Evolutionary conservation across 2,888 invertebrate species (phyloP).

Genomic region (Sinopyrophorus schimmeli): DNA sequence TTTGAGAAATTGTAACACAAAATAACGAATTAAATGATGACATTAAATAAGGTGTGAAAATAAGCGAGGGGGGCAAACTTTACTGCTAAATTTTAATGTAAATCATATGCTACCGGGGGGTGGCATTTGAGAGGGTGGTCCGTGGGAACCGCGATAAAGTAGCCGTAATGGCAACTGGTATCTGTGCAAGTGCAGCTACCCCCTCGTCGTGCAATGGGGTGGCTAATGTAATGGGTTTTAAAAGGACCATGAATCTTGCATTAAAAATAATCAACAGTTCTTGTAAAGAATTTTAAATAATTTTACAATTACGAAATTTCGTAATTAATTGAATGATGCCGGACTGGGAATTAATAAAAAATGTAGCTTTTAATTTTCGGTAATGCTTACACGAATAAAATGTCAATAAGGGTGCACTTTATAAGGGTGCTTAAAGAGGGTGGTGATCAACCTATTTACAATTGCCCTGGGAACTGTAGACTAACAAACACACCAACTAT

Average conservation of each 20-base stretch:
- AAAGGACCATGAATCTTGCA: conserved; percentile 1
- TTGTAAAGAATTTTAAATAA: too few species aligned
- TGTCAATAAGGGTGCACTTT: conserved; percentile 17
- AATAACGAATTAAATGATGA: conserved; percentile 28
- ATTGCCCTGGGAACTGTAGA: conserved; percentile 21
- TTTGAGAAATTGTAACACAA: too few species aligned
- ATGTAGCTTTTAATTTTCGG: too few species aligned
- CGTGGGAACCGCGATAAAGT: conserved; percentile 29
- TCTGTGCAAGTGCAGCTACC: conserved; percentile 25
- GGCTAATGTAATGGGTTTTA: conserved; percentile 24
- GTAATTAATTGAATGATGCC: too few species aligned
- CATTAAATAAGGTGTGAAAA: conserved; percentile 27
- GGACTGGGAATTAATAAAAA: too few species aligned
- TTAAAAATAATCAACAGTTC: not conserved
- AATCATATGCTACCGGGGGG: too few species aligned
- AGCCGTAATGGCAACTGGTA: conserved; percentile 27
- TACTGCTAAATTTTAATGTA: too few species aligned
- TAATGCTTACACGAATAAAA: too few species aligned
- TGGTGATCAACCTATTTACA: conserved; percentile 24
- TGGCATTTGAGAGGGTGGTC: conserved; percentile 28
- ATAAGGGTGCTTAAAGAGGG: conserved; percentile 15
- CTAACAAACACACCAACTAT: conserved; percentile 13
- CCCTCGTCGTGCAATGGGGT: conserved; percentile 24
- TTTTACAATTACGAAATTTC: too few species aligned
- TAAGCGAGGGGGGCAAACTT: conserved; percentile 24